Base-by-base conservation (phyloP, 2,797 vertebrate species). In the Gobionotothen gibberifrons region DNA sequence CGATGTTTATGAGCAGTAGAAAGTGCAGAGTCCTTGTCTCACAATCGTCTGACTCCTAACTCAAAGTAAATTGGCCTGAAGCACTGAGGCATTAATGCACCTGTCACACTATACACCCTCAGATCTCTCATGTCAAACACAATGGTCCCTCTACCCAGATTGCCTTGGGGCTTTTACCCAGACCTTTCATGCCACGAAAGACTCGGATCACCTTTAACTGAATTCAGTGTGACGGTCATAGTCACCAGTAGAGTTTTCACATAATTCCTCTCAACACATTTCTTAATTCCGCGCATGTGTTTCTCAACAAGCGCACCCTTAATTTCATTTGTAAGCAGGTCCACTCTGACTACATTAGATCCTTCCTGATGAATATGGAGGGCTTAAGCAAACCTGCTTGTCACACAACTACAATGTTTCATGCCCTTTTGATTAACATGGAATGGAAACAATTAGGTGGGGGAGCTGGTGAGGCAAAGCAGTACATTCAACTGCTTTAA, bases 351-450 rank as follows among this genome's bases (percentile, higher is more conserved):
- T 72, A 22, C 76, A 80, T 90, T 76, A 85, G 74, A 82, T 85
- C 56, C 62, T 80, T 86, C 76, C 73, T 85, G 88, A 89, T 90
- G 86, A 86, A 86, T 87, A 84, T 80, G 74, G 73, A 92, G 77
- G 49, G 76, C 75, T 86, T 85, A 51, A 75, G 81, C 72, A 81
- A 86, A 83, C 81, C 74, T 72, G 61, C 68, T 72, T 88, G 84
- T 90, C 85, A 80, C 83, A 82, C 79, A 86, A 74, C 78, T 83
- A 42, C 89, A 82, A 79, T 80, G 87, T 92, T 87, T 85, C 72
- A 82, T 89, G 84, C 80, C 78, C 90, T 93, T 94, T 93, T 93
- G 91, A 95, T 94, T 93, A 93, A 87, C 87, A 72, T 60, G 78
- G 89, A 79, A 93, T 92, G 90, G 92, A 90, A 94, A 93, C 88